Evolutionary conservation across 2,797 vertebrate species (phyloP), one percentile per base, ranked within the genome.

Genomic region (Psittacula derbiana): DNA sequence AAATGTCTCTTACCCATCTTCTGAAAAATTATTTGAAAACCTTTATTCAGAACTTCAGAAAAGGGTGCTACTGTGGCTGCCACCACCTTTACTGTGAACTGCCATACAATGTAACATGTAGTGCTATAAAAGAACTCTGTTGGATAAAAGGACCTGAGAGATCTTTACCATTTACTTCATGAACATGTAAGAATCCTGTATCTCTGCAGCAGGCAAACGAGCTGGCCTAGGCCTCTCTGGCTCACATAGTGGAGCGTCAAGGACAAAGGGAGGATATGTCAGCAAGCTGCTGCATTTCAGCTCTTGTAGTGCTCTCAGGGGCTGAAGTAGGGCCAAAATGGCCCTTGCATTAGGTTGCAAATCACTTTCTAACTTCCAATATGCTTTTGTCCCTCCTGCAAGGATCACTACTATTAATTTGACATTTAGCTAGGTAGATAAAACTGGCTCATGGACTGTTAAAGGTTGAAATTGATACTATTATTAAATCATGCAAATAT

Each of bases 31-130:
- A 49, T 70, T 70, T 65, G 46, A 87, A 80, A 84, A 66, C 41
- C 78, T 80, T 83, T 86, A 83, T 62, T 83, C 58, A 52, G 70
- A 87, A 66, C 82, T 80, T 66, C 69, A 90, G 79, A 87, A 89
- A 90, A 76, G 79, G 38, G 47, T 67, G 43, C 83, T 67, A 20
- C 19, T 67, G 86, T 33, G 76, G 61, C 64, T 28, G 47, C 58
- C 46, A 41, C 46, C 52, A 83, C 73, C 52, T 67, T 52, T 43
- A 31, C 87, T 84, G 47, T 69, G 70, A 80, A 80, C 49, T 53
- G 33, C 65, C 43, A 58, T 44, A 58, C 65, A 69, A 49, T 53
- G 40, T 84, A 76, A 38, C 58, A 38, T 12, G 27, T 0, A 3
- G 36, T 69, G 60, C 33, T 80, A 10, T 49, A 69, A 84, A 84